phyloP scores from a whole-genome alignment of 2,113 vertebrate species.

The Isichthys henryi region DNA sequence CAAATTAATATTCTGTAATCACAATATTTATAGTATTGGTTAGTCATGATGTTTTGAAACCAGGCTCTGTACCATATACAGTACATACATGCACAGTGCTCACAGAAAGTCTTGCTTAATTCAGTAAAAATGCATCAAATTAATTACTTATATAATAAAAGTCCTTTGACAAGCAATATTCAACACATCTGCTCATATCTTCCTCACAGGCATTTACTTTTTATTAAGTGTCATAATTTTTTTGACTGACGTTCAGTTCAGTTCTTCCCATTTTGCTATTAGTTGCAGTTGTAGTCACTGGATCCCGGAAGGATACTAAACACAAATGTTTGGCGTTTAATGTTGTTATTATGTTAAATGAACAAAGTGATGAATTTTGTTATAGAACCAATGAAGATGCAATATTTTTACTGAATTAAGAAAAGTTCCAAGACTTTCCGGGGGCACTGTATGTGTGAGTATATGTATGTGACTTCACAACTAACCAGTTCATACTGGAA shows the following conservation, averaged over 20 bases:
- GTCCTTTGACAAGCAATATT: not conserved
- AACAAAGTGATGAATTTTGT: not conserved
- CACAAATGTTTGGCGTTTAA: not conserved
- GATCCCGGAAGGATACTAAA: not conserved
- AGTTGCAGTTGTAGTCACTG: not conserved
- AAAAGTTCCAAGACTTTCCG: not conserved
- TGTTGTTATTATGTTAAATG: not conserved
- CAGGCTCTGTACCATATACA: not conserved
- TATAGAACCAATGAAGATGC: not conserved
- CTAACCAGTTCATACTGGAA: not conserved
- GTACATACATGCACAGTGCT: not conserved
- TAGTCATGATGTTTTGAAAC: not conserved
- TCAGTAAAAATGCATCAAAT: not conserved
- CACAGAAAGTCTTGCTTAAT: not conserved
- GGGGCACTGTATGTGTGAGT: not conserved
- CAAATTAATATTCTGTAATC: not conserved
- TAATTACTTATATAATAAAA: not conserved
- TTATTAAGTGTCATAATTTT: not conserved
- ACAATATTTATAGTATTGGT: not conserved
- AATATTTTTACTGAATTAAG: not conserved
- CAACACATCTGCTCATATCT: not conserved
- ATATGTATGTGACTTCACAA: not conserved
- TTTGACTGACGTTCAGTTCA: not conserved
- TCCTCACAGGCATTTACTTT: not conserved
- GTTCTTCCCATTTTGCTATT: not conserved